A percentile compares a stretch with the other conserved stretches of the same genome.
Conservation (phyloP, 2,113 vertebrate species). For the Anhinga anhinga region DNA sequence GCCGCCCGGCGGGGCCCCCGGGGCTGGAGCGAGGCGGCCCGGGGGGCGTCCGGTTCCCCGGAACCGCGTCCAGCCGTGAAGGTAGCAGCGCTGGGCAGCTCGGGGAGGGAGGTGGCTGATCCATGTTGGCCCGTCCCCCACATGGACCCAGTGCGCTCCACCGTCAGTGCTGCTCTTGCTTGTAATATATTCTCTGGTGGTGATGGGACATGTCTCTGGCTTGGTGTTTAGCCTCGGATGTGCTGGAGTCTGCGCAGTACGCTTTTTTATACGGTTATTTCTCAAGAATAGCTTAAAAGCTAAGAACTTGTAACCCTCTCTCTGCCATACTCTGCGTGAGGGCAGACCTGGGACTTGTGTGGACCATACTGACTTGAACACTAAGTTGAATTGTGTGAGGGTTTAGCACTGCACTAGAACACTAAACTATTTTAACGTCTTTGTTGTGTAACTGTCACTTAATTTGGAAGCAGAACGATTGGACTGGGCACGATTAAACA, state of each 20-base stretch:
- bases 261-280: not conserved
- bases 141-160: not conserved
- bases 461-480: not conserved
- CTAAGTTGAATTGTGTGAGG: not conserved
- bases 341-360: rapidly evolving
- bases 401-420: not conserved
- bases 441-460: not conserved
- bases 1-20: not conserved
- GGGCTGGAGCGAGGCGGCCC: not conserved
- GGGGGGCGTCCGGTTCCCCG: not conserved
- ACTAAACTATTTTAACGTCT: not conserved
- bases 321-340: rapidly evolving
- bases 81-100: not conserved
- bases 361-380: not conserved
- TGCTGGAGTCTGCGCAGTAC: constrained; percentile 4
- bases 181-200: not conserved
- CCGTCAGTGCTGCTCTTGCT: not conserved
- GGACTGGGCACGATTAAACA: not conserved
- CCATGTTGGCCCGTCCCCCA: rapidly evolving
- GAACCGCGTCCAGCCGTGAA: not conserved
- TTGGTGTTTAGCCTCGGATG: not conserved
- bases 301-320: not conserved
- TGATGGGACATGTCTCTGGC: not conserved
- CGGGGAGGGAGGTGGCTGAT: not conserved
- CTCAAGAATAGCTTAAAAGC: not conserved